Base-by-base conservation (phyloP, 2,888 invertebrate genomes). In the Prenolepis imparis region DNA sequence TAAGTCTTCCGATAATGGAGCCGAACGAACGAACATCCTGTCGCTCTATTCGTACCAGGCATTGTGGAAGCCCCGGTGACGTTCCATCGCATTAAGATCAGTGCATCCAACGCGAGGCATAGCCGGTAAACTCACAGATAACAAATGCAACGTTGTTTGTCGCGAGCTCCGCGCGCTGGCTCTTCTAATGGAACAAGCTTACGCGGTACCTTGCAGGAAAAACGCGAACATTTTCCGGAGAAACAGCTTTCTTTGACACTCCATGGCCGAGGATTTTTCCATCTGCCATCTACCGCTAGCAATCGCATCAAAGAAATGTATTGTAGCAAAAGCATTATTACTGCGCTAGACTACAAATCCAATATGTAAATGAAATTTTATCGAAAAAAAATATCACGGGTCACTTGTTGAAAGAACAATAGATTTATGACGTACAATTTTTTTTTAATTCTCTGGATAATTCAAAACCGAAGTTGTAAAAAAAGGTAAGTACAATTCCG, bases 1-100 rank as follows among this genome's bases (percentile, higher is more conserved):
- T 92, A 91, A 92, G 90, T 90, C 90, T 88, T 77, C 84, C 90
- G 90, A 92, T 92, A 92, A 92, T 91, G 90, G 91, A 92, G 88
- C 84, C 78, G 88, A 86, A 90, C 88, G 89, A 86, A 90, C 87
- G 88, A 91, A 91, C 88, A 86, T 66, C 52, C 72, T 68, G 68
- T 82, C 72, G 70, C 78, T 44, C 78, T 48, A 57, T 59, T 78
- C 21, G 32, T 83, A 72, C 82, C 55, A 72, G 74, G 74, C 67
- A 84, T 86, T 87, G 87, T 75, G 74, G 77, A 74, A 74, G 80
- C 78, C 74, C 64, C 80, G 59, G 67, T 73, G 86, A 85, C 86
- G 85, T 90, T 85, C 85, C 81, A 78, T 84, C 83, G 83, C 75
- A 78, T 90, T 87, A 87, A 89, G 87, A 89, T 90, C 88, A 87